Percentiles rank a stretch among this genome's conserved stretches.
These are phyloP conservation scores for Pristionchus japonicus DNA, from an alignment of 2,888 invertebrate genomes.

Conservation along the genomic window DNA sequence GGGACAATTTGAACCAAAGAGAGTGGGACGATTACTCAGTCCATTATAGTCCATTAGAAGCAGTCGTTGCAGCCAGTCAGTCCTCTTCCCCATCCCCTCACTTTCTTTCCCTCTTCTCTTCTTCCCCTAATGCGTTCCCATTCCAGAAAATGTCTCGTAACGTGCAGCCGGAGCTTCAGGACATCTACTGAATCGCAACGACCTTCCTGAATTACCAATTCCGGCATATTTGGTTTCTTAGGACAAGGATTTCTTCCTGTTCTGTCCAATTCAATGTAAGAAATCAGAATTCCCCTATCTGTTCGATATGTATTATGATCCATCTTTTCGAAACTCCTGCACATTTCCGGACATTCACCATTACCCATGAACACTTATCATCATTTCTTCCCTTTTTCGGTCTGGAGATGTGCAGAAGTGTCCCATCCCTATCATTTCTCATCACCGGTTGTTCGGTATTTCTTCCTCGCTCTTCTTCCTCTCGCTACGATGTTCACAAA, in stretches of 20 bases:
- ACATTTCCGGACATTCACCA: too few species aligned
- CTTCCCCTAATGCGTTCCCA: conserved; percentile 25
- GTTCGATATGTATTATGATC: background rate
- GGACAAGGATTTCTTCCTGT: too few species aligned
- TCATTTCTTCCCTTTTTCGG: too few species aligned
- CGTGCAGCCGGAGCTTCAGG: conserved; percentile 24
- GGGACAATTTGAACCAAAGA: background rate
- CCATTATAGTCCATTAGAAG: conserved; percentile 21
- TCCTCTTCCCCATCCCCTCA: background rate
- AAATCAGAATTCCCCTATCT: background rate
- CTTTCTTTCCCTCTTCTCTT: background rate
- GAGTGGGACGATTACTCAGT: background rate
- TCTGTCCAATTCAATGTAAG: too few species aligned
- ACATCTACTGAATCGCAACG: conserved; percentile 39
- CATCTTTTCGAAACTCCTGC: too few species aligned
- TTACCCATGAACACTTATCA: too few species aligned
- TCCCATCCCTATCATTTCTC: background rate
- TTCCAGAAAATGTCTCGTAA: conserved; percentile 46
- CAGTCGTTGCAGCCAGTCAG: background rate
- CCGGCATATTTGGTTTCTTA: background rate
- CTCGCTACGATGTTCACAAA: background rate
- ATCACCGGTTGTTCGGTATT: background rate
- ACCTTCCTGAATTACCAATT: background rate
- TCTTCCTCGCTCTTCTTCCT: background rate
- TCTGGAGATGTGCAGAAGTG: too few species aligned